Evolutionary conservation across 1,140 invertebrate genomes (phyloP).

Genomic region (Bombus impatiens): DNA sequence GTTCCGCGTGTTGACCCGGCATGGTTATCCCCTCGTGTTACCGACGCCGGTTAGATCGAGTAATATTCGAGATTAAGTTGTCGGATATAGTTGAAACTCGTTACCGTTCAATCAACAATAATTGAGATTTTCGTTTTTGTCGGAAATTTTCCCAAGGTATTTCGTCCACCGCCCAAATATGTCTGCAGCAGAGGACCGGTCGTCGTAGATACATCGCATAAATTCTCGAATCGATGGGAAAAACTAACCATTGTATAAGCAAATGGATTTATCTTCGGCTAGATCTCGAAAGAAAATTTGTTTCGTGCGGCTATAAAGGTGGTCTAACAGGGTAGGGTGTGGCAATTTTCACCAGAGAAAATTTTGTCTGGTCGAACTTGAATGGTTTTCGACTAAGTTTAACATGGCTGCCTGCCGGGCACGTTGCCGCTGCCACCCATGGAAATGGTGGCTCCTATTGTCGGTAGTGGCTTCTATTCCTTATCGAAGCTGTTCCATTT

Average conservation of each 20-base stretch:
- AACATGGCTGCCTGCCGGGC: slow-evolving; percentile 65
- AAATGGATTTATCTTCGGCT: not conserved
- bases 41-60: slow-evolving; percentile 36
- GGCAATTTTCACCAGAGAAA: slow-evolving; percentile 37
- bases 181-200: slow-evolving; percentile 7
- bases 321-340: slow-evolving; percentile 27
- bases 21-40: slow-evolving; percentile 38
- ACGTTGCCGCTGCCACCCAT: slow-evolving; percentile 49
- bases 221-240: slow-evolving; percentile 15
- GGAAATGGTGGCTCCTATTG: slow-evolving; percentile 56
- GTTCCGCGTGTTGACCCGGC: slow-evolving; percentile 45
- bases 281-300: not conserved
- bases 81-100: slow-evolving; percentile 18
- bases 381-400: slow-evolving; percentile 57
- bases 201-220: slow-evolving; percentile 5
- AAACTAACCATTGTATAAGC: not conserved
- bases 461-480: slow-evolving; percentile 43
- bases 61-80: slow-evolving; percentile 6
- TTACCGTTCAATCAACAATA: not conserved
- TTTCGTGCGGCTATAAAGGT: not conserved
- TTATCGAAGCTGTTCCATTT: not conserved
- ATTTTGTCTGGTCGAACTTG: slow-evolving; percentile 46
- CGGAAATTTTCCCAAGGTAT: not conserved
- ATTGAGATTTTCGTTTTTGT: not conserved
- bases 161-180: slow-evolving; percentile 15